Evolutionary conservation across 2,113 vertebrate genomes (phyloP), one percentile per base, ranked within the genome.

Genomic region (Syrmaticus mikado): DNA sequence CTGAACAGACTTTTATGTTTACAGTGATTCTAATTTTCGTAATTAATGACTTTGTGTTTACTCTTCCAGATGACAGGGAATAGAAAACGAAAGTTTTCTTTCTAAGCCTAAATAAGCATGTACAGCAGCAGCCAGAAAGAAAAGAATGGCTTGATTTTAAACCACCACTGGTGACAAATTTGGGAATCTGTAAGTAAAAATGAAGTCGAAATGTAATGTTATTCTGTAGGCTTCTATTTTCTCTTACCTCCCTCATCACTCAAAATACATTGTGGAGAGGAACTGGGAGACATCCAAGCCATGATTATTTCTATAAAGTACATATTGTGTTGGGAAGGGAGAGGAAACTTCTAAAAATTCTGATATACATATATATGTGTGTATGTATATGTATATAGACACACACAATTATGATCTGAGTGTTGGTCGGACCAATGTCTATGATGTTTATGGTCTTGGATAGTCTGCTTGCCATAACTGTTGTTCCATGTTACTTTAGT

Each of bases 351-450:
- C 87, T 3, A 57, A 91, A 89, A 89, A n/a, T 7, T 53, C 14
- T 78, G 32, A 9, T 72, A 16, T 22, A 28, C 28, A 18, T 38
- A 60, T 13, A 13, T 13, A 20, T 68, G 41, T 43, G 41, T 43
- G 3, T 43, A 16, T 43, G 41, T 43, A 58, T 12, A 30, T 68
- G 8, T 28, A 16, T 21, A 21, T 71, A 19, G 61, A 10, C 22
- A 16, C 16, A 25, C 71, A 11, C 2, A 3, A 4, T 67, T 82
- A 6, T 0, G 0, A 22, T 40, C 18, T 64, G 58, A 45, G 28
- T 78, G 8, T 50, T 21, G 75, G 13, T 64, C 61, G 87, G 34
- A 84, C 13, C 3, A 43, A 32, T 8, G 32, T 16, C 17, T 92
- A 0, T 32, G 57, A 27, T 48, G 15, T 52, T 79, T 58, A 67